phyloP scores from a whole-genome alignment of 2,888 invertebrate species.

The Chydorus sphaericus region DNA sequence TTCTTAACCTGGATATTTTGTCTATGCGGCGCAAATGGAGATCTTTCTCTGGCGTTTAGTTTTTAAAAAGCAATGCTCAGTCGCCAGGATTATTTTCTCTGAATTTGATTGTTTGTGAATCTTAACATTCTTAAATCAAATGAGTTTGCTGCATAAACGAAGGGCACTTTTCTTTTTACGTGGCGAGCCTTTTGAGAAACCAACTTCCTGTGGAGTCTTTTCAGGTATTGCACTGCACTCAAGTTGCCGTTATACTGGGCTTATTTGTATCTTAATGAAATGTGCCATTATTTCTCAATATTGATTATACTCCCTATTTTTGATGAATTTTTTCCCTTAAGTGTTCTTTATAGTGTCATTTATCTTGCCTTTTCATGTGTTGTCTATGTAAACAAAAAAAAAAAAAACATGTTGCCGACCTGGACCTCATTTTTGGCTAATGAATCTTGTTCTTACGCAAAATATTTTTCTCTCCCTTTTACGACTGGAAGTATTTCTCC shows the following conservation, averaged over 20 bases:
- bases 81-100: neutral
- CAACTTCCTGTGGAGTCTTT: neutral
- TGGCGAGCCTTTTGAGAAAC: constrained; percentile 1
- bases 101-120: neutral
- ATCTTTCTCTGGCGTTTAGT: neutral
- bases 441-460: neutral
- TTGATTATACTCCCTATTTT: neutral
- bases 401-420: neutral
- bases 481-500: too few species aligned
- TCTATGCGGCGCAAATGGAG: neutral
- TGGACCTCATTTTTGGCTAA: neutral
- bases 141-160: neutral
- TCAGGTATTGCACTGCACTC: neutral
- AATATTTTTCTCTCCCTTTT: too few species aligned
- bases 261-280: constrained; percentile 3
- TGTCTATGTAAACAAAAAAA: too few species aligned
- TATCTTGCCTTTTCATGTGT: neutral
- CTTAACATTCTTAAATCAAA: neutral
- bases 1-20: neutral
- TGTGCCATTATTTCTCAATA: neutral
- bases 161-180: neutral
- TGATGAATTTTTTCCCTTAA: neutral
- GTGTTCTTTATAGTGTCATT: neutral
- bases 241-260: neutral
- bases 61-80: constrained; percentile 4